Evolutionary conservation across 2,888 invertebrate species (phyloP).

Genomic region (Tetropium fuscum): DNA sequence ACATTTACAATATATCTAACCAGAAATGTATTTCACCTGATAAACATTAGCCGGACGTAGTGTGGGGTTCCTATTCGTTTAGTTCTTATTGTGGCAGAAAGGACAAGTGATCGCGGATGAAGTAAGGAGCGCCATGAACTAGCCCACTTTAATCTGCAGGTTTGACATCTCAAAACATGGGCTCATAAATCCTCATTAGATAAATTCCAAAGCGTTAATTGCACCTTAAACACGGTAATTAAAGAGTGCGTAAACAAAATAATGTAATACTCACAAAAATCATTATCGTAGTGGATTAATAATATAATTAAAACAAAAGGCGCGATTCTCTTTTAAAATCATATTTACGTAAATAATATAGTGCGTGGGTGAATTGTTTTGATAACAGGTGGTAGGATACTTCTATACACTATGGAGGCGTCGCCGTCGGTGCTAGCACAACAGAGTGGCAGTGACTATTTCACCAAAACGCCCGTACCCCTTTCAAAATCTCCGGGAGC

Average conservation of each 20-base stretch:
- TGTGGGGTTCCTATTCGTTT: not conserved
- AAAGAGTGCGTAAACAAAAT: not conserved
- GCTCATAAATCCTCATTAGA: slow-evolving; percentile 33
- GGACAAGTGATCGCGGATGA: slow-evolving; percentile 43
- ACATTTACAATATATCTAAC: no score
- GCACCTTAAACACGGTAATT: not conserved
- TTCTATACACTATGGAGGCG: slow-evolving; percentile 46
- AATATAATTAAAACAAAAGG: slow-evolving; percentile 16
- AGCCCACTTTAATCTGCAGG: slow-evolving; percentile 53
- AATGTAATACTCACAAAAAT: slow-evolving; percentile 16
- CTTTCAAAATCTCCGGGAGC: slow-evolving; percentile 61
- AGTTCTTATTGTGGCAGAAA: slow-evolving; percentile 20
- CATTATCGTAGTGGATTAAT: slow-evolving; percentile 30
- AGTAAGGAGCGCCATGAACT: slow-evolving; percentile 48
- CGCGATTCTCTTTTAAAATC: slow-evolving; percentile 31
- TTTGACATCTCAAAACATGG: slow-evolving; percentile 56
- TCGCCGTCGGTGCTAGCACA: slow-evolving; percentile 36
- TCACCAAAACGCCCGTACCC: slow-evolving; percentile 63
- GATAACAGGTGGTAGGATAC: slow-evolving; percentile 48
- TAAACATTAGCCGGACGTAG: slow-evolving; percentile 13
- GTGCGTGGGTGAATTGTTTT: slow-evolving; percentile 33
- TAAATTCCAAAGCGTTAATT: not conserved
- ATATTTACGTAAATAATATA: slow-evolving; percentile 29
- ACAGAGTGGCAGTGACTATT: slow-evolving; percentile 53
- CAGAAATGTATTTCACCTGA: not conserved